Percentiles rank a stretch among this genome's conserved stretches.
phyloP scores from a whole-genome alignment of 2,797 vertebrate species.

The Decapterus maruadsi region DNA sequence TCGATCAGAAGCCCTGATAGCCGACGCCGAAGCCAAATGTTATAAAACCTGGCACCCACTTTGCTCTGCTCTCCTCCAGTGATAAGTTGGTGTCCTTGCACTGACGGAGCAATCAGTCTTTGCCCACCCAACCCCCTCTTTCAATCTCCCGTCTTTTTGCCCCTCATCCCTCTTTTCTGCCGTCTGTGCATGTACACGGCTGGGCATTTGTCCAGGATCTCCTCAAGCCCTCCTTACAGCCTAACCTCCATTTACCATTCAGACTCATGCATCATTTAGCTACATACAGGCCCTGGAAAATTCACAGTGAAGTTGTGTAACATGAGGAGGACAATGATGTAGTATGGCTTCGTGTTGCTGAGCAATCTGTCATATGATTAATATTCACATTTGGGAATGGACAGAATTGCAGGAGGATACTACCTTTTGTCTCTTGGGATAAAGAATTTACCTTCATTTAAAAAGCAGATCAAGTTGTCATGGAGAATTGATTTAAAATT shows the following conservation, averaged over 20 bases:
- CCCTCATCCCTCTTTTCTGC: constrained; percentile 3
- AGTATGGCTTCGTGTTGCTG: constrained; percentile 1
- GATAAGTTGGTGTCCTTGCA: constrained; percentile 40
- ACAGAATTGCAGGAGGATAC: neutral
- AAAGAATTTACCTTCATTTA: neutral
- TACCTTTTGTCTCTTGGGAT: neutral
- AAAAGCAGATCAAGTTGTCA: neutral
- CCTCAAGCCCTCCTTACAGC: constrained; percentile 37
- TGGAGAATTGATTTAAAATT: constrained; percentile 7
- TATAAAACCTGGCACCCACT: constrained; percentile 30
- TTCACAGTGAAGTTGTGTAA: constrained; percentile 19
- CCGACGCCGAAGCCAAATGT: constrained; percentile 8
- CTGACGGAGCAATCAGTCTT: constrained; percentile 50
- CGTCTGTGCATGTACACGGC: constrained; percentile 55
- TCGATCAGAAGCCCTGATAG: constrained; percentile 9
- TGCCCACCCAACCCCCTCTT: constrained; percentile 34
- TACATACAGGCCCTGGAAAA: constrained; percentile 14
- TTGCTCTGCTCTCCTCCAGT: constrained; percentile 9
- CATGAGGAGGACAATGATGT: neutral
- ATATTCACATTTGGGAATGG: constrained; percentile 4
- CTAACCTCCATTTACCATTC: constrained; percentile 25
- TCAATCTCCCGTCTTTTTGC: constrained; percentile 20
- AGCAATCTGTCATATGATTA: constrained; percentile 9
- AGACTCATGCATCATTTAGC: constrained; percentile 41
- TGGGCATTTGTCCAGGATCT: constrained; percentile 59